Evolutionary conservation across 1,140 invertebrate species (phyloP), one percentile per base, ranked within the genome.

Genomic region (Drosophila asahinai): DNA sequence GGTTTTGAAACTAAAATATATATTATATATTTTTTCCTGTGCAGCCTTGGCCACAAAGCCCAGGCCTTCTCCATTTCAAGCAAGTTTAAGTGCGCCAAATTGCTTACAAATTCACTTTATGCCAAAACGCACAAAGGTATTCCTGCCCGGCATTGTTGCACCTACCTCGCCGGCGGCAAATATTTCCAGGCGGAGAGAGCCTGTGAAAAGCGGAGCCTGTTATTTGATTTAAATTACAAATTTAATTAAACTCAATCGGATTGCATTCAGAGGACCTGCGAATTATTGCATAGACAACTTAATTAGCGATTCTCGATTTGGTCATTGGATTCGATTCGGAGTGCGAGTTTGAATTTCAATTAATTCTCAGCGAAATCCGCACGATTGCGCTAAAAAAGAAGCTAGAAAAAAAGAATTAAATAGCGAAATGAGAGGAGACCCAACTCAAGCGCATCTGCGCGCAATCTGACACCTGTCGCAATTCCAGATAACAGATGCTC

Each of bases 41-140:
- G 19, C 17, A 38, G 3, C 6, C 17, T 54, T 0, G 3, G 6
- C 58, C 58, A 51, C 68, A 73, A 77, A 83, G 55, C 47, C 38
- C 60, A 33, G 55, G 36, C 61, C 48, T 52, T 40, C 11, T 47
- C n/a, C 43, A 25, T 36, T 51, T 57, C n/a, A 8, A 17, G 27
- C 47, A 36, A 40, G 36, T 38, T 74, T 67, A 70, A 74, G 60
- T 68, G 61, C 55, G n/a, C 43, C 71, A 83, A 89, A 87, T 80
- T 80, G 80, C 83, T 89, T 64, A 74, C 77, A 83, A 89, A 89
- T 89, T 89, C 77, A 70, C 60, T 82, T 82, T 71, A 65, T 55
- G 64, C 74, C 68, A 55, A 42, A 49, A 72, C 15, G 52, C 68
- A 62, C 52, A 25, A 67, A 83, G 70, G 66, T 62, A 87, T 83